Evolutionary conservation across 2,113 vertebrate species (phyloP).

Genomic region (Ptychochromis oligacanthus): DNA sequence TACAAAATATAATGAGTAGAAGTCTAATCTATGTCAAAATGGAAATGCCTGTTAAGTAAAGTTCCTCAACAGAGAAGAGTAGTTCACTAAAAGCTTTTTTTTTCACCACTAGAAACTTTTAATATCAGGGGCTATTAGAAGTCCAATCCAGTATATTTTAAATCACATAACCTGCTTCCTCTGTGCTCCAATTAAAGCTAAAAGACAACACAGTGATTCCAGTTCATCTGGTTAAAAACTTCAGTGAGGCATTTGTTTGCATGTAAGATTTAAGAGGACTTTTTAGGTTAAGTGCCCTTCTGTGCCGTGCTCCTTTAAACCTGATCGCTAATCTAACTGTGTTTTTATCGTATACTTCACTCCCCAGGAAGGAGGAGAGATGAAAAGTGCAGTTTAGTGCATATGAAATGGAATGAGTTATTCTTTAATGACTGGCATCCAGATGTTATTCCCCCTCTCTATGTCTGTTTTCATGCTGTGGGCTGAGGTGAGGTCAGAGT

Average conservation of each 20-base stretch:
- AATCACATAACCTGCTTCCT: not conserved
- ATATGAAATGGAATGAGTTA: conserved; percentile 39
- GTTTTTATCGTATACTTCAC: not conserved
- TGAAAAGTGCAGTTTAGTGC: not conserved
- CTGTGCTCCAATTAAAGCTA: not conserved
- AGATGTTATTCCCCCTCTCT: conserved; percentile 69
- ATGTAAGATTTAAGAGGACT: not conserved
- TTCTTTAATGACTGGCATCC: conserved; percentile 65
- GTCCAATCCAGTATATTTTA: not conserved
- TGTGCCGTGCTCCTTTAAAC: not conserved
- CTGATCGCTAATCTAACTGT: not conserved
- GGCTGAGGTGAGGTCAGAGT: conserved; percentile 72
- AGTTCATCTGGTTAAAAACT: not conserved
- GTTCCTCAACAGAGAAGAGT: not conserved
- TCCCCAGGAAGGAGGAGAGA: conserved; percentile 13
- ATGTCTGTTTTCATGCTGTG: conserved; percentile 54
- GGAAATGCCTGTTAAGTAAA: not conserved
- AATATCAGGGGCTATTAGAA: not conserved
- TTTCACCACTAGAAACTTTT: not conserved
- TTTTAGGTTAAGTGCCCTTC: not conserved
- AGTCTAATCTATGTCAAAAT: not conserved
- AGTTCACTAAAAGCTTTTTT: not conserved
- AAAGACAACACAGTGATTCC: not conserved
- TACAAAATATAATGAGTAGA: not conserved
- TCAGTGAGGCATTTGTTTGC: not conserved